Evolutionary conservation across 2,888 invertebrate genomes (phyloP), one percentile per base, ranked within the genome.

Genomic region (Plutella xylostella): DNA sequence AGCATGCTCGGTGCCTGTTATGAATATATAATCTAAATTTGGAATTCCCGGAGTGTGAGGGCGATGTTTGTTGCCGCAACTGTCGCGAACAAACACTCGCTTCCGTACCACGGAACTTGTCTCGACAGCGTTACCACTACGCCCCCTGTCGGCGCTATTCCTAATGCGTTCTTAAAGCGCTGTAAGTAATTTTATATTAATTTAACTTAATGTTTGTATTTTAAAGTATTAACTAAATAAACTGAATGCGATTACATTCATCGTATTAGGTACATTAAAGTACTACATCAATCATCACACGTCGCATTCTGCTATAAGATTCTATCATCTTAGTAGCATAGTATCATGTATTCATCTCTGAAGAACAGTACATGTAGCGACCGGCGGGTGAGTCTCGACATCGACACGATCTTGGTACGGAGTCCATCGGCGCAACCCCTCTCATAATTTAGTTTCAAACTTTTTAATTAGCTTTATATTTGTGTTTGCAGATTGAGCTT

Each of bases 391-490:
- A n/a, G n/a, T n/a, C n/a, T n/a, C 33, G 14, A 33, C 5, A 6
- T 22, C 56, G 65, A 64, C 65, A 68, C 70, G 76, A 78, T 76
- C 78, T 75, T 78, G 75, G 80, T 79, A 72, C 78, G 54, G 72
- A 71, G 79, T 64, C 72, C 70, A 71, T 70, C 72, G 66, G 60
- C 69, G 68, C 72, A 72, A 75, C 79, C 83, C 80, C 82, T 79
- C 82, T 79, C 79, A 83, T 83, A 83, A 83, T 82, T 82, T 76
- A 80, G 82, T 83, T 83, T 72, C 68, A 73, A 83, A 83, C 82
- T 83, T 83, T 83, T 83, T 80, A 83, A 83, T 83, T 83, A 83
- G 82, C 79, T 83, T 83, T 82, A 82, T 82, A 79, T 83, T 83
- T 83, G 82, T 83, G 78, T 83, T 83, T 82, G 79, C 70, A 74